Base-by-base conservation (phyloP, 2,888 invertebrate species). In the Nemotelus pantherinus region DNA sequence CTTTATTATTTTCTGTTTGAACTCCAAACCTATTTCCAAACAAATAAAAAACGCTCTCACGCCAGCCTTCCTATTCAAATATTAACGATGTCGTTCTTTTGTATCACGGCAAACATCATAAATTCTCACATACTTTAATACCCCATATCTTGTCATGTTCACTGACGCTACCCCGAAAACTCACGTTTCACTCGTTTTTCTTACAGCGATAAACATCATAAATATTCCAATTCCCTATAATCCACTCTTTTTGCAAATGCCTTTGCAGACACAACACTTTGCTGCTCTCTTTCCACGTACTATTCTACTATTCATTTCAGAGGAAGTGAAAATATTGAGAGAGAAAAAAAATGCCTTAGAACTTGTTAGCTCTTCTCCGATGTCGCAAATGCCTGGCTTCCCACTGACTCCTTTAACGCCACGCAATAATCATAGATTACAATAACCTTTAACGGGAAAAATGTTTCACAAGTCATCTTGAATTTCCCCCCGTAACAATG, bases 221-320 rank as follows among this genome's bases (percentile, higher is more conserved):
- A 70, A 70, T 70, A 70, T 70, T 70, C 70, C 70, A 70, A 70
- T 70, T 70, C 47, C 47, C 70, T 70, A 70, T 70, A 70, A 70
- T 70, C 70, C 70, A 55, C 67, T 50, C 67, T 25, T 25, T 50
- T n/a, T 4, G 67, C 25, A 2, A 48, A 25, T 55, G 10, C 55
- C 70, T 10, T 41, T 44, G 47, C 7, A 65, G 65, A 65, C 25
- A 25, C 25, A 1, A 25, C 25, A 25, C 25, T 25, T 25, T 25
- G 25, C 25, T 25, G 25, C 25, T 25, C 25, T 25, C 25, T 1
- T 25, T 25, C 25, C 25, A 25, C 25, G 25, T 25, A 25, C 25
- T 25, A 25, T 25, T 25, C 25, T 25, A 25, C 25, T 25, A 25
- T 25, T 25, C 25, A 25, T 25, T 25, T 25, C 25, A 25, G 25